These are phyloP conservation scores for Idaea straminata DNA, from an alignment of 2,888 invertebrate species.

Conservation along the genomic window DNA sequence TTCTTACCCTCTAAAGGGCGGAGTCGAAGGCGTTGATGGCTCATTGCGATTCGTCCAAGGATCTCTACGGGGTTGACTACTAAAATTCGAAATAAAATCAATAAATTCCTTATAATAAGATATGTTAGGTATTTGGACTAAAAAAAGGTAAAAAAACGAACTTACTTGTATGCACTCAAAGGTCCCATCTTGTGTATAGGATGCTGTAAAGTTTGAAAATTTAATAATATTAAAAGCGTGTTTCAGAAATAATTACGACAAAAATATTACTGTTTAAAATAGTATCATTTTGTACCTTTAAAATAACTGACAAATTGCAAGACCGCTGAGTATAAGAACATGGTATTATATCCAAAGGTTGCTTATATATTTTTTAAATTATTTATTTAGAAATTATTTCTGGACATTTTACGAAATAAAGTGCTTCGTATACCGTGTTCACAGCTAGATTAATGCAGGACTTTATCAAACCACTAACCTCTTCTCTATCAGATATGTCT, in stretches of 20 bases:
- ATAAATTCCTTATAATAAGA: neutral
- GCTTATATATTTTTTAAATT: no score
- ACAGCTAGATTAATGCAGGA: neutral
- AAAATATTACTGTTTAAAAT: neutral
- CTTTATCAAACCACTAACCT: constrained; percentile 34
- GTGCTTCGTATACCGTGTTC: no score
- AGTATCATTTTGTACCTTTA: neutral
- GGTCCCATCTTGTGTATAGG: constrained; percentile 55
- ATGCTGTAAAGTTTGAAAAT: constrained; percentile 46
- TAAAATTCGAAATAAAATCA: neutral
- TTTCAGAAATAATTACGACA: neutral
- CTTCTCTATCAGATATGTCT: constrained; percentile 29
- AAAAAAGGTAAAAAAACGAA: neutral
- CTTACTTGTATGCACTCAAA: constrained; percentile 59
- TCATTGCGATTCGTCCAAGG: constrained; percentile 28
- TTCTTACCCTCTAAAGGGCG: constrained; percentile 36
- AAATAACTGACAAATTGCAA: neutral
- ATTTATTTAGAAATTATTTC: no score
- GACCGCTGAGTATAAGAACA: neutral
- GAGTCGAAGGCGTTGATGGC: constrained; percentile 27
- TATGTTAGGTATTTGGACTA: neutral
- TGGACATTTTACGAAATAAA: no score
- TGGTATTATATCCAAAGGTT: no score
- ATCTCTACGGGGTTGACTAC: constrained; percentile 37
- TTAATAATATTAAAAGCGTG: neutral